Conservation (phyloP, 35 echinoderm and acorn worm species). For the Lytechinus pictus region DNA sequence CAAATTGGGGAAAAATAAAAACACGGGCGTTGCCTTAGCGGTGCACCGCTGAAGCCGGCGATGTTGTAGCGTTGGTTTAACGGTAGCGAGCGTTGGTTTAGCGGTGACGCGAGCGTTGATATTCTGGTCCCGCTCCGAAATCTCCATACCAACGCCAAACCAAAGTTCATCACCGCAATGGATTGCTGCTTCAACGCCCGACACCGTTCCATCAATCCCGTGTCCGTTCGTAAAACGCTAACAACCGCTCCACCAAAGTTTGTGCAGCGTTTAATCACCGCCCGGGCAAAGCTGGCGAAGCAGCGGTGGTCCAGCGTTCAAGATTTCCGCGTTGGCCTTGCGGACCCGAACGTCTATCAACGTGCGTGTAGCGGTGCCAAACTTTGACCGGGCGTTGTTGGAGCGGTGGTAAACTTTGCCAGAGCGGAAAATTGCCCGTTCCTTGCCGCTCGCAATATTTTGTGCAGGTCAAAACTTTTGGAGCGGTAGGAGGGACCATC, state of each 20-base stretch:
- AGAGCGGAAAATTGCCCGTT: no score
- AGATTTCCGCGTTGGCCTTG: conserved; percentile 33
- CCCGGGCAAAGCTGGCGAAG: background rate
- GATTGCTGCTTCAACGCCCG: conserved; percentile 30
- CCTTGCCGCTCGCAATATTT: no score
- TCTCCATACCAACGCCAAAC: conserved; percentile 40
- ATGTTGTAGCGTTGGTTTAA: conserved; percentile 33
- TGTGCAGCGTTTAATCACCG: background rate
- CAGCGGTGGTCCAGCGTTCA: conserved; percentile 43
- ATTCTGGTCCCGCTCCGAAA: conserved; percentile 23
- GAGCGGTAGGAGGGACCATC: no score
- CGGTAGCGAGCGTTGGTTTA: conserved; percentile 39
- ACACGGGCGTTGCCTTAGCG: conserved; percentile 26
- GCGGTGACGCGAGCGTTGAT: no score
- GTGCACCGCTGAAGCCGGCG: conserved; percentile 36
- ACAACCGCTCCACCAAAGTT: conserved; percentile 40
- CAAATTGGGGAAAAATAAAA: no score
- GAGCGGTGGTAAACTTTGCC: no score
- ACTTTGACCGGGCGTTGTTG: no score
- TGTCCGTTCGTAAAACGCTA: conserved; percentile 38
- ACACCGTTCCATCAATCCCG: conserved; percentile 23
- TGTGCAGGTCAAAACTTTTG: no score
- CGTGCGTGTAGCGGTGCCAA: no score
- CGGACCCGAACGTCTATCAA: background rate
- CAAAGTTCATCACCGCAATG: conserved; percentile 31